Evolutionary conservation across 2,797 vertebrate genomes (phyloP).

Genomic region (Typhlichthys eigenmanni): DNA sequence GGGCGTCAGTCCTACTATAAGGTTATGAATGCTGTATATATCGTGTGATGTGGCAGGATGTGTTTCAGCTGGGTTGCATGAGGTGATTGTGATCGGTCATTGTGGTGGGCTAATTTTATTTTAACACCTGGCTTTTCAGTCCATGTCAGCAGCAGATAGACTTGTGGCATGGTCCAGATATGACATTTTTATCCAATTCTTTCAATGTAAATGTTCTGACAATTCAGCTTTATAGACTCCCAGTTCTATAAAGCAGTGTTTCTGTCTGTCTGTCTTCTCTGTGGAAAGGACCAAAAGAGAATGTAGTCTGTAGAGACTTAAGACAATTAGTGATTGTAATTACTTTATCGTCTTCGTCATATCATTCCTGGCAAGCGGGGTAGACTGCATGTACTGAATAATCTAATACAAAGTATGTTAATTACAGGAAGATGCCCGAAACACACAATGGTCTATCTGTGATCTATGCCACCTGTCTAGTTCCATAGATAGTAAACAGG

Average conservation of each 20-base stretch:
- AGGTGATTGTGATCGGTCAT: conserved; percentile 12
- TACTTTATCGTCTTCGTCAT: conserved; percentile 1
- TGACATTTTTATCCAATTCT: too few species aligned
- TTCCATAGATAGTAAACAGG: too few species aligned
- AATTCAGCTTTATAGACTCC: not conserved
- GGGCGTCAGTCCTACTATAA: conserved; percentile 53
- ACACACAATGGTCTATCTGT: not conserved
- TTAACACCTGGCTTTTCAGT: too few species aligned
- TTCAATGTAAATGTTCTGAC: too few species aligned
- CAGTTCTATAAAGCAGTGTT: not conserved
- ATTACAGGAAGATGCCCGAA: not conserved
- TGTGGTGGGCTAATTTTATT: not conserved
- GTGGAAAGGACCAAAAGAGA: not conserved
- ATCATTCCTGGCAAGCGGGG: not conserved
- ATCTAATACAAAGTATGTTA: conserved; percentile 1
- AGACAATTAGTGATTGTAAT: not conserved
- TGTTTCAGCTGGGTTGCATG: not conserved
- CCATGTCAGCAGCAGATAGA: too few species aligned
- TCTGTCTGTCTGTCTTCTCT: not conserved
- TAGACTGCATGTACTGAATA: not conserved
- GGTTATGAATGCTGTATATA: conserved; percentile 45
- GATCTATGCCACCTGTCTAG: not conserved
- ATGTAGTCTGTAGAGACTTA: not conserved
- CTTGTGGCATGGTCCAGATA: too few species aligned
- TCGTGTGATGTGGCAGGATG: not conserved